A percentile compares a stretch with the other conserved stretches of the same genome.
phyloP scores from a whole-genome alignment of 2,888 invertebrate species.

The Orthosia cruda region DNA sequence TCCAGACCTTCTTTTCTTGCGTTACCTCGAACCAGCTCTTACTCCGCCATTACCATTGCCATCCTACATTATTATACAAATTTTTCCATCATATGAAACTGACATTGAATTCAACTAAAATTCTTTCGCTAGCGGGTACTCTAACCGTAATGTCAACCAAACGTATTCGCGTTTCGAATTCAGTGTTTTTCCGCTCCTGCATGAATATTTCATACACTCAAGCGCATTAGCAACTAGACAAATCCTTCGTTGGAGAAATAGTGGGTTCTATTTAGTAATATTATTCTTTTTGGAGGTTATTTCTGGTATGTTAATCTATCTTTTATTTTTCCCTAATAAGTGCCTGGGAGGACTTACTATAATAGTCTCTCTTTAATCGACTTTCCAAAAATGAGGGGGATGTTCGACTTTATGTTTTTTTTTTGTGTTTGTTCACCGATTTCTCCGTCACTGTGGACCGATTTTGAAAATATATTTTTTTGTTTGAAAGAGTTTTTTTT shows the following conservation, averaged over 20 bases:
- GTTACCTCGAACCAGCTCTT: too few relatives aligned
- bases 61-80: too few relatives aligned
- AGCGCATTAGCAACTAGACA: slow-evolving; percentile 58
- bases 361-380: too few relatives aligned
- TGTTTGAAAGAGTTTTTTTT: too few relatives aligned
- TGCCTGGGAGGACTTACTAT: not conserved
- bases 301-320: not conserved
- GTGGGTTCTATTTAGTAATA: slow-evolving; percentile 12
- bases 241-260: slow-evolving; percentile 45
- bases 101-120: not conserved
- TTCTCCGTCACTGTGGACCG: too few relatives aligned
- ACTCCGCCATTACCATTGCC: not conserved
- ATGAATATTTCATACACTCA: slow-evolving; percentile 66
- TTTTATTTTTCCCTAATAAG: not conserved
- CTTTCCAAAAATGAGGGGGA: too few relatives aligned
- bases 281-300: slow-evolving; percentile 6
- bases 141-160: slow-evolving; percentile 35
- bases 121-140: not conserved
- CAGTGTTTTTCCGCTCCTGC: slow-evolving; percentile 44
- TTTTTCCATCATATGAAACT: not conserved
- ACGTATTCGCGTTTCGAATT: slow-evolving; percentile 51
- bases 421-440: too few relatives aligned
- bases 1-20: too few relatives aligned
- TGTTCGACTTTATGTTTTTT: too few relatives aligned
- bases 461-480: too few relatives aligned